Evolutionary conservation across 2,797 vertebrate genomes (phyloP), one percentile per base, ranked within the genome.

Genomic region (Podarcis lilfordi): DNA sequence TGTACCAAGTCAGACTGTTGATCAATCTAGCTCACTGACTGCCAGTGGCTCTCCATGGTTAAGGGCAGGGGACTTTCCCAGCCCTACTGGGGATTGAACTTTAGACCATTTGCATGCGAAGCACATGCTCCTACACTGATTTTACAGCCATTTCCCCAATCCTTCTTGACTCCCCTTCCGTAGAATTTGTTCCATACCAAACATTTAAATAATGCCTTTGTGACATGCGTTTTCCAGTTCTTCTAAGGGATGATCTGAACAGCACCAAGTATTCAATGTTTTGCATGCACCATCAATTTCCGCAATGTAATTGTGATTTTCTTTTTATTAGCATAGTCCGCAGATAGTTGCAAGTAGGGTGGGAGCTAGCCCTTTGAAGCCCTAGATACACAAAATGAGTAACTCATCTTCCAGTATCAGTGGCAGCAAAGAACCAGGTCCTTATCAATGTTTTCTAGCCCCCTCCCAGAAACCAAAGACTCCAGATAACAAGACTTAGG

Each of bases 131-230:
- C 61, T 19, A 5, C 61, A 64, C 61, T 64, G 19, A 64, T 64
- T 23, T 55, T 64, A 64, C 21, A 23, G 61, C 61, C 21, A 19
- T 64, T 64, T 23, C 21, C 61, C 21, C 61, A 64, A 84, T 64
- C 13, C 37, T 87, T 27, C 29, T 9, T 64, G 55, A 45, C 37
- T 66, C 40, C 66, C 40, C 80, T 78, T 88, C 45, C 45, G 4
- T 79, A 43, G 76, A 84, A 88, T 77, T 72, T 71, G 35, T 88
- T 71, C 35, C 77, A 79, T 79, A 45, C 27, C 4, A 27, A 35
- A 79, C 35, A 77, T 79, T 19, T 64, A 43, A 10, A 61, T 71
- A 45, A 74, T 83, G 61, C 35, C 29, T 80, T 43, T 32, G 29
- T 71, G 13, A 80, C 35, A 25, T 72, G 37, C 61, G 61, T 79